These are phyloP conservation scores for Heterodera schachtii DNA, from an alignment of 1,140 invertebrate species.

Conservation along the genomic window DNA sequence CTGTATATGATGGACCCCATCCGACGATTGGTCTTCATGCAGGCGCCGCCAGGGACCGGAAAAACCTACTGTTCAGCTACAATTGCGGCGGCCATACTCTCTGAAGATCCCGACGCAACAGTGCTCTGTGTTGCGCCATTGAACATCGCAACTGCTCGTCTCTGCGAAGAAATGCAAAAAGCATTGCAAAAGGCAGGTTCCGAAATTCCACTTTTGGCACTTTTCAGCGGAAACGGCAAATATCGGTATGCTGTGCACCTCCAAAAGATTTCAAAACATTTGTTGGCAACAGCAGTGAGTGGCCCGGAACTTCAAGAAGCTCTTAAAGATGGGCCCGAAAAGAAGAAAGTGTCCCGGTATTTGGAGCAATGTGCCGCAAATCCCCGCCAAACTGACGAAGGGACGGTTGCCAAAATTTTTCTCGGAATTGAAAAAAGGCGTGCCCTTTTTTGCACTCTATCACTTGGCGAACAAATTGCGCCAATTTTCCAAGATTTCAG, in stretches of 20 bases:
- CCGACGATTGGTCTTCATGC: background rate
- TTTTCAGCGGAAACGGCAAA: background rate
- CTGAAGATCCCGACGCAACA: background rate
- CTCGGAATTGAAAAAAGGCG: background rate
- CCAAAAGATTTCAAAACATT: background rate
- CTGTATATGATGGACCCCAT: background rate
- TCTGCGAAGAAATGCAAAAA: background rate
- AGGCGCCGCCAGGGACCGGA: slow-evolving; percentile 5
- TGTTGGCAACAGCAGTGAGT: background rate
- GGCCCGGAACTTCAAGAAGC: background rate
- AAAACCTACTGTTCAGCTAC: background rate
- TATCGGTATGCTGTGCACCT: background rate
- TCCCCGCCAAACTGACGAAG: background rate
- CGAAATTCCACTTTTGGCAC: background rate
- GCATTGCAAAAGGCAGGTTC: background rate
- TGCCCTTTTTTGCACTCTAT: background rate
- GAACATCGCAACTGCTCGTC: background rate
- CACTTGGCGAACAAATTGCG: slow-evolving; percentile 8
- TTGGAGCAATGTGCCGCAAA: background rate
- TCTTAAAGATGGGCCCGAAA: background rate
- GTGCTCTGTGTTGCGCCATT: background rate
- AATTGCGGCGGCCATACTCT: background rate
- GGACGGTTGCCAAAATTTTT: background rate
- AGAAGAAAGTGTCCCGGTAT: slow-evolving; percentile 3
- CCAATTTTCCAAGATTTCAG: background rate